Evolutionary conservation across 2,113 vertebrate species (phyloP).

Genomic region (Pseudorectes ferrugineus): DNA sequence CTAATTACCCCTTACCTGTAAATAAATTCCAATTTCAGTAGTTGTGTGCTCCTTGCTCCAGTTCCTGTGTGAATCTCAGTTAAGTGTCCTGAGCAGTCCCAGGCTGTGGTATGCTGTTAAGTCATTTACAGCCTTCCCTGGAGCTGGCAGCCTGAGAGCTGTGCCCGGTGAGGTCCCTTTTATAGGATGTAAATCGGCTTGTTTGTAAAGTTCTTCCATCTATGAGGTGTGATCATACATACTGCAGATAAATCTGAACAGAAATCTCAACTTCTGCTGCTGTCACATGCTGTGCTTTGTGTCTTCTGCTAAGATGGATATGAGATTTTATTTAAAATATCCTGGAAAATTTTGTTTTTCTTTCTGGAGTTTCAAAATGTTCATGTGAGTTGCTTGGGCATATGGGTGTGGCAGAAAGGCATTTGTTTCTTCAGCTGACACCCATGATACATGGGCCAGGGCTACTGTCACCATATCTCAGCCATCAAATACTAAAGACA

Average conservation of each 20-base stretch:
- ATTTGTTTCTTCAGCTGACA: neutral
- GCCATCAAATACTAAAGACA: neutral
- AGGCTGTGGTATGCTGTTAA: neutral
- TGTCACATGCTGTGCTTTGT: neutral
- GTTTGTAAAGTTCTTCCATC: neutral
- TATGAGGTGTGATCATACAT: neutral
- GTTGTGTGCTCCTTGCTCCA: neutral
- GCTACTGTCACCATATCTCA: neutral
- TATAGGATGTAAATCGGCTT: neutral
- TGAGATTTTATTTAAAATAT: neutral
- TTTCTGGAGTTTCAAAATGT: neutral
- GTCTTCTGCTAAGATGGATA: neutral
- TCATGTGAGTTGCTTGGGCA: fast-evolving
- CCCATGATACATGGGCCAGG: neutral
- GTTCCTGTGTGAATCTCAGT: neutral
- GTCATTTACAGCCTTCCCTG: neutral
- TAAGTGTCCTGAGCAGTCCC: neutral
- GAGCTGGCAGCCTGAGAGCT: neutral
- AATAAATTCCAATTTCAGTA: neutral
- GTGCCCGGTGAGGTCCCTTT: neutral
- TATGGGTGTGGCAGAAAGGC: neutral
- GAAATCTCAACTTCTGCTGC: neutral
- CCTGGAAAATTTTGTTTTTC: neutral
- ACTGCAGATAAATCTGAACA: neutral
- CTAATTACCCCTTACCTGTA: neutral